Evolutionary conservation across 2,113 vertebrate species (phyloP), one percentile per base, ranked within the genome.

Genomic region (Propithecus coquereli): DNA sequence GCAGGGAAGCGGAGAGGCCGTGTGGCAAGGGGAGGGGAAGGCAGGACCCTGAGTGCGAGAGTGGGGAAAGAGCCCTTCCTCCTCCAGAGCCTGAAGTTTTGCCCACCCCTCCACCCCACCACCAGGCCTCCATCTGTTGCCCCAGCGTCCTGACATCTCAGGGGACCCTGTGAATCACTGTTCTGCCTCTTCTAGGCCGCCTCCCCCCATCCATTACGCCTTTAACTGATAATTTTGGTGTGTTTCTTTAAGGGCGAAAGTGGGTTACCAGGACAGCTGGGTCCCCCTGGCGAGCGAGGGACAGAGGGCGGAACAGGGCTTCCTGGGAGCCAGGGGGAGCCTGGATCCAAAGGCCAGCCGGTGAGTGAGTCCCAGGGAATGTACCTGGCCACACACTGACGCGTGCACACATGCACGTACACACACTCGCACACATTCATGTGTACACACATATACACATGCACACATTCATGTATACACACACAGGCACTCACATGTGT

Each of bases 191-290:
- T 37, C n/a, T 14, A 2, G 7, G 1, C 14, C 40, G 18, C n/a
- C 11, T 2, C 16, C 6, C 32, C 7, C 12, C 10, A 23, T 1
- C 50, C 27, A 0, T 17, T 27, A 40, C 8, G 61, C 27, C 30
- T 27, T 18, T 80, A 50, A 94, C 43, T 61, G 50, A 8, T 43
- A 3, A 20, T 63, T 86, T 84, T 87, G 30, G 65, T 96, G 92
- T 97, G 7, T 96, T 93, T 80, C 45, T 89, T 97, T 89, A 98
- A 99, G 99, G 99, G 99, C 92, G 99, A 99, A 98, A 99, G 93
- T 96, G 99, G 99, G 95, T 98, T 99, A 97, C 98, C 98, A n/a
- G 99, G 99, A 30, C 99, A 99, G 96, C 97, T 94, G 57, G 99
- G 99, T 66, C 98, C 98, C 87, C 93, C 98, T 18, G 99, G 99